Conservation (phyloP, 2,113 vertebrate genomes). For the Scalopus aquaticus region DNA sequence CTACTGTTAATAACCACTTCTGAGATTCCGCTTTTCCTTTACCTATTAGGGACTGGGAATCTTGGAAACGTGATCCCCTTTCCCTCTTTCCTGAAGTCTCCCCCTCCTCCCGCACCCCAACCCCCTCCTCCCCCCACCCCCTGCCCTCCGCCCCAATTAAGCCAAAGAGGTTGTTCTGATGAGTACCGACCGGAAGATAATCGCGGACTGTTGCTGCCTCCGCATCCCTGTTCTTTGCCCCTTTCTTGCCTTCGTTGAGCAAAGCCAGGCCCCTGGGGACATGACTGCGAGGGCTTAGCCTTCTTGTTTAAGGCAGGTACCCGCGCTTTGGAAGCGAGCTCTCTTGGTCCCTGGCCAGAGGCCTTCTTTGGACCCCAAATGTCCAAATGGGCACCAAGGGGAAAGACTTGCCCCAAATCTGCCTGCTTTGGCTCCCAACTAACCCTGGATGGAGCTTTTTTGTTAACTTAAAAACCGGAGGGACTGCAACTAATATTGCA, state of each 20-base stretch:
- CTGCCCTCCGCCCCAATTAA: slow-evolving; percentile 53
- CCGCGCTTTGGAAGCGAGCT: neutral
- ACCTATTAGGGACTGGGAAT: slow-evolving; percentile 69
- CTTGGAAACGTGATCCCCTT: slow-evolving; percentile 60
- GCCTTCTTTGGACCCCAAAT: neutral
- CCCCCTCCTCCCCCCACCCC: too few relatives aligned
- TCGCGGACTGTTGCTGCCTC: neutral
- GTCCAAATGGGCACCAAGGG: neutral
- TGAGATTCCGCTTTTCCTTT: slow-evolving; percentile 74
- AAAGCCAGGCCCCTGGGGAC: neutral
- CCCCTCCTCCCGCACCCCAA: too few relatives aligned
- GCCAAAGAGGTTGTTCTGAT: neutral
- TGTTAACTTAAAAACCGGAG: slow-evolving; percentile 63
- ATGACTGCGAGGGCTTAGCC: neutral
- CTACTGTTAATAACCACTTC: slow-evolving; percentile 76
- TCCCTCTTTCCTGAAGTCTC: slow-evolving; percentile 30
- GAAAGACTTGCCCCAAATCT: neutral
- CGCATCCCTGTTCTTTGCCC: neutral
- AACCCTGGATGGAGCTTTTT: slow-evolving; percentile 21
- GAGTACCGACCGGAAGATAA: neutral
- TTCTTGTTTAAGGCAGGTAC: neutral
- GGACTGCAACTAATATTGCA: slow-evolving; percentile 22
- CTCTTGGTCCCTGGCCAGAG: neutral
- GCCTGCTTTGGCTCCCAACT: slow-evolving; percentile 1
- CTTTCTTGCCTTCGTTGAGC: neutral